Evolutionary conservation across 2,113 vertebrate species (phyloP).

Genomic region (Heteronetta atricapilla): DNA sequence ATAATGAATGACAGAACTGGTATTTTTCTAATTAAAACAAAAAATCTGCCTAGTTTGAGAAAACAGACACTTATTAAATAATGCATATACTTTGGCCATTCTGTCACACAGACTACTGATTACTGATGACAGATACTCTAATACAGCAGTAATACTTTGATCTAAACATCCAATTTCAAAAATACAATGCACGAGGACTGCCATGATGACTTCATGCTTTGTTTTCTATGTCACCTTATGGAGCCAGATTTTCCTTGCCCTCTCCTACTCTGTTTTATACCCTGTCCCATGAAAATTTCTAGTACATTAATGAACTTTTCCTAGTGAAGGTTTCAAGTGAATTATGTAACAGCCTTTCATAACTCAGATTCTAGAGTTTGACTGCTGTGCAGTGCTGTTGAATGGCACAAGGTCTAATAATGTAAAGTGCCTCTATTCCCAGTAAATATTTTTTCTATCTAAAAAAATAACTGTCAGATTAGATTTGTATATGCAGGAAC

Average conservation of each 20-base stretch:
- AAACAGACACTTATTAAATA: background rate
- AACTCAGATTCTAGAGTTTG: background rate
- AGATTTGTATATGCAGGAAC: background rate
- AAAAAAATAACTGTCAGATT: background rate
- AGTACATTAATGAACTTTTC: background rate
- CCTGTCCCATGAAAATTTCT: too few species aligned
- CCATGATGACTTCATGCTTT: background rate
- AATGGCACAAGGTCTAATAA: background rate
- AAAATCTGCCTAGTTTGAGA: background rate
- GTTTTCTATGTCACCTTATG: background rate
- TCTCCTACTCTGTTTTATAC: background rate
- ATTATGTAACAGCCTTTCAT: background rate
- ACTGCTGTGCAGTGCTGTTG: background rate
- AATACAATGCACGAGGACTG: background rate
- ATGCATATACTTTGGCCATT: background rate
- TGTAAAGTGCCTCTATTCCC: background rate
- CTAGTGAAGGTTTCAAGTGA: background rate
- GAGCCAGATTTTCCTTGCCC: background rate
- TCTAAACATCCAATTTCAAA: background rate
- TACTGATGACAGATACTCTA: background rate
- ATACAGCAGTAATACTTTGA: background rate
- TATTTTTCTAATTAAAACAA: background rate
- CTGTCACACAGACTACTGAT: background rate
- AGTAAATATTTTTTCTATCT: background rate
- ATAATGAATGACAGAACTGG: background rate